phyloP scores from a whole-genome alignment of 2,888 invertebrate species.

The Catotricha subobsoleta region DNA sequence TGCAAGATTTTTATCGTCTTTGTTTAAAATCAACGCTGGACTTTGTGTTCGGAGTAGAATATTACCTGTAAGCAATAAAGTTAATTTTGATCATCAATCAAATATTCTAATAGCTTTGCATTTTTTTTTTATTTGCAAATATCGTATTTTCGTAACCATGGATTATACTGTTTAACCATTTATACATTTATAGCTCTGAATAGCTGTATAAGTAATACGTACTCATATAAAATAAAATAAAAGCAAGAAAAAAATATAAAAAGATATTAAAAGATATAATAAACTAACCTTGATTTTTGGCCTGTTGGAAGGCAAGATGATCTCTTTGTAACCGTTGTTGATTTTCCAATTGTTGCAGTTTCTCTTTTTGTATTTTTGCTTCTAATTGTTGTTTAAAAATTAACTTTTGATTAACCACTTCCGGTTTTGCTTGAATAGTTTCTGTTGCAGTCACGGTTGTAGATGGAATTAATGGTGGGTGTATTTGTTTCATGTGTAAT shows the following conservation, averaged over 20 bases:
- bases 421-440: slow-evolving; percentile 16
- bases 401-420: slow-evolving; percentile 30
- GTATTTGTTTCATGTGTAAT: slow-evolving; percentile 39
- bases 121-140: too few relatives aligned
- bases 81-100: too few relatives aligned
- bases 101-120: too few relatives aligned
- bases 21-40: slow-evolving; percentile 4
- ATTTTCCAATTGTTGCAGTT: slow-evolving; percentile 14
- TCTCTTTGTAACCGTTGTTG: slow-evolving; percentile 17
- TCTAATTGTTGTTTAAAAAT: slow-evolving; percentile 48
- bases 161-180: too few relatives aligned
- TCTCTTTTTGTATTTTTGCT: slow-evolving; percentile 43
- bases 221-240: too few relatives aligned
- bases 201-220: too few relatives aligned
- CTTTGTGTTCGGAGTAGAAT: slow-evolving; percentile 5
- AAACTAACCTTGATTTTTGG: slow-evolving; percentile 24
- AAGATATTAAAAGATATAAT: too few relatives aligned
- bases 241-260: too few relatives aligned
- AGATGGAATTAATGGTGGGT: slow-evolving; percentile 24
- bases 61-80: background rate
- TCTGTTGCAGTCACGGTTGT: slow-evolving; percentile 15
- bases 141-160: too few relatives aligned
- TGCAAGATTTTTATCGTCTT: slow-evolving; percentile 3
- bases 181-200: too few relatives aligned
- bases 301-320: slow-evolving; percentile 29